Evolutionary conservation across 1,140 invertebrate genomes (phyloP).

Genomic region (Drosophila mojavensis): DNA sequence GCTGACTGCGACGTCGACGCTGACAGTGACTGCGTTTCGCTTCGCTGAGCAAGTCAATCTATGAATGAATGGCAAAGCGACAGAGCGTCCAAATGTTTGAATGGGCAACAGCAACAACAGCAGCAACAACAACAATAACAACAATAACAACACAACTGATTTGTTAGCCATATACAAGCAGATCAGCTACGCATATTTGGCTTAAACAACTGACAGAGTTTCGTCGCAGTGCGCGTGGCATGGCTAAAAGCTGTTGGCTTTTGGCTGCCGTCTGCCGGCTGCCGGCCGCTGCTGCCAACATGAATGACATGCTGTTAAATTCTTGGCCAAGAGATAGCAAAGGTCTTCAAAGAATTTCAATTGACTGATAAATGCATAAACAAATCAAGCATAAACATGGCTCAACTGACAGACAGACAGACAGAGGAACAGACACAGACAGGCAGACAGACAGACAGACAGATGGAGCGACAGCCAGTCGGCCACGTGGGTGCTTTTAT

Average conservation of each 20-base stretch:
- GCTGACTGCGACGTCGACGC: conserved; percentile 32
- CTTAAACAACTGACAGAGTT: conserved; percentile 61
- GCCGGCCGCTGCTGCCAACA: not conserved
- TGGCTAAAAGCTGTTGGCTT: conserved; percentile 48
- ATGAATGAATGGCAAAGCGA: conserved; percentile 73
- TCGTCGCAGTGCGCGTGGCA: conserved; percentile 64
- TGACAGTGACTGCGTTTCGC: conserved; percentile 51
- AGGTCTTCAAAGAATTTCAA: conserved; percentile 67
- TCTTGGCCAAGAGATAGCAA: conserved; percentile 30
- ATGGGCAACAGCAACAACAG: conserved; percentile 50
- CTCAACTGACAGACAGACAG: conserved; percentile 4
- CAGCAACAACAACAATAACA: conserved; percentile 46
- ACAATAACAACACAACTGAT: conserved; percentile 47
- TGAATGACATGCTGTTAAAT: conserved; percentile 33
- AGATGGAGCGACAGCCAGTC: not conserved
- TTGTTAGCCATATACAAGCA: conserved; percentile 81
- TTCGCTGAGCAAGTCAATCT: conserved; percentile 79
- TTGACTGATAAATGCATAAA: conserved; percentile 76
- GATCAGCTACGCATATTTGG: conserved; percentile 79
- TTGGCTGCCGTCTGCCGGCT: conserved; percentile 15
- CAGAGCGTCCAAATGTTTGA: conserved; percentile 71
- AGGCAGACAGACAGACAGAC: no score
- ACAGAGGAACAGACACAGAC: not conserved
- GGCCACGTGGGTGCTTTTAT: conserved; percentile 49
- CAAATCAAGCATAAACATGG: conserved; percentile 64